Percentiles rank a stretch among this genome's conserved stretches.
Evolutionary conservation across 2,113 vertebrate species (phyloP).

Genomic region (Lichenostomus cassidix): DNA sequence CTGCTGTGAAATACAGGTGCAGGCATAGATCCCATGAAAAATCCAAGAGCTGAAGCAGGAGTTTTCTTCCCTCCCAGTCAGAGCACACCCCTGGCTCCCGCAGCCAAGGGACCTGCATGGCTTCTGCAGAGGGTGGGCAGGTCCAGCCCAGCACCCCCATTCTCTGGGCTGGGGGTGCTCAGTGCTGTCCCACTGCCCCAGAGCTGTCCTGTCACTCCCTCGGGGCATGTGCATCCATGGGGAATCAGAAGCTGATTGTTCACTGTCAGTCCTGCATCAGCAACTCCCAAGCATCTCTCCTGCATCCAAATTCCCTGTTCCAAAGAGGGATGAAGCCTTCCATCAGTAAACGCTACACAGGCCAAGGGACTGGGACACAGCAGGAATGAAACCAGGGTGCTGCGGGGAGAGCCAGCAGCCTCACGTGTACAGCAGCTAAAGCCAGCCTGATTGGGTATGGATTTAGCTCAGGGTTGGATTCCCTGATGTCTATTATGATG

Average conservation of each 20-base stretch:
- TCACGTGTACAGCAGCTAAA: too few relatives aligned
- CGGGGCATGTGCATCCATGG: fast-evolving
- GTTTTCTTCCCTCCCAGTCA: background rate
- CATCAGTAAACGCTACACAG: fast-evolving
- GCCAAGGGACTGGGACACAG: background rate
- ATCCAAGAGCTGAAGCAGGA: background rate
- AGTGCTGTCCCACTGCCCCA: background rate
- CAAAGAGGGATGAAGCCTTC: background rate
- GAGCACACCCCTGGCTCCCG: background rate
- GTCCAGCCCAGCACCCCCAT: background rate
- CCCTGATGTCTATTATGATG: background rate
- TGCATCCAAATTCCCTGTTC: background rate
- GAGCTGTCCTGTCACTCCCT: fast-evolving
- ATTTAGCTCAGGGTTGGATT: background rate
- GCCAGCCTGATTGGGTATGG: background rate
- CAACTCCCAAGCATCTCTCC: background rate
- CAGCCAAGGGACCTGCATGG: background rate
- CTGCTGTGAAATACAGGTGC: background rate
- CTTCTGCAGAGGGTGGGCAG: background rate
- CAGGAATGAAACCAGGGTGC: background rate
- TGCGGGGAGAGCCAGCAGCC: background rate
- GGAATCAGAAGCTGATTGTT: background rate
- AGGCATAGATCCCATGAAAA: background rate
- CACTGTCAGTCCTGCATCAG: background rate
- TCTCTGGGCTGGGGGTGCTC: background rate